phyloP scores from a whole-genome alignment of 2,113 vertebrate genomes.

The Phaethon lepturus region DNA sequence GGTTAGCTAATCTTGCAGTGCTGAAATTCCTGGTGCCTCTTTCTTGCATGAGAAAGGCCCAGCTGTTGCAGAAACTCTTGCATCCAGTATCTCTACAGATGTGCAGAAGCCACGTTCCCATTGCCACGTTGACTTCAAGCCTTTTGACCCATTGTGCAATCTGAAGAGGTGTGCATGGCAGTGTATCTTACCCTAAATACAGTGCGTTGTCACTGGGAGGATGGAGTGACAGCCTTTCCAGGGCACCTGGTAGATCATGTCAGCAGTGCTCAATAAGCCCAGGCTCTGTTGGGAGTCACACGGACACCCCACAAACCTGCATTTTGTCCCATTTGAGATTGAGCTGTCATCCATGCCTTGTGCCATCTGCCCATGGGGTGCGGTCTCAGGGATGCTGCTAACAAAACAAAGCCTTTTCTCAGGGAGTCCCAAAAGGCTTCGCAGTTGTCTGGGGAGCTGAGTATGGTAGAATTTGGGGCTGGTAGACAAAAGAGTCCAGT shows the following conservation, averaged over 20 bases:
- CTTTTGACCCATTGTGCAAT: background rate
- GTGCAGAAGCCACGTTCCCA: background rate
- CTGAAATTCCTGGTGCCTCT: background rate
- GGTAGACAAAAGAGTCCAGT: background rate
- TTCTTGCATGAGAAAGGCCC: background rate
- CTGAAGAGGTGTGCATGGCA: background rate
- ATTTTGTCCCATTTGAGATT: background rate
- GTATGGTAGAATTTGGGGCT: background rate
- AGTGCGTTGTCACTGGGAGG: background rate
- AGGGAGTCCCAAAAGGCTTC: background rate
- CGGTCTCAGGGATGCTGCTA: background rate
- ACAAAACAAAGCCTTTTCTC: background rate
- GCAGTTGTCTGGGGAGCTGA: background rate
- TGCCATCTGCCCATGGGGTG: background rate
- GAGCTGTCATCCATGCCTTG: accelerated
- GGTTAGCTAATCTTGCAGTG: background rate
- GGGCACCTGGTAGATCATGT: background rate
- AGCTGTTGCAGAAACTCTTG: background rate
- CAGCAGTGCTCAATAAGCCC: background rate
- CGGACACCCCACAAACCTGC: background rate
- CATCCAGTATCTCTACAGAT: background rate
- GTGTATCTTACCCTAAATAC: background rate
- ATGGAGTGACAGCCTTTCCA: background rate
- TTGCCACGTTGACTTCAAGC: background rate
- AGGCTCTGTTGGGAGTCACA: background rate